Conservation (phyloP, 1,140 invertebrate genomes). For the Euwallacea similis region DNA sequence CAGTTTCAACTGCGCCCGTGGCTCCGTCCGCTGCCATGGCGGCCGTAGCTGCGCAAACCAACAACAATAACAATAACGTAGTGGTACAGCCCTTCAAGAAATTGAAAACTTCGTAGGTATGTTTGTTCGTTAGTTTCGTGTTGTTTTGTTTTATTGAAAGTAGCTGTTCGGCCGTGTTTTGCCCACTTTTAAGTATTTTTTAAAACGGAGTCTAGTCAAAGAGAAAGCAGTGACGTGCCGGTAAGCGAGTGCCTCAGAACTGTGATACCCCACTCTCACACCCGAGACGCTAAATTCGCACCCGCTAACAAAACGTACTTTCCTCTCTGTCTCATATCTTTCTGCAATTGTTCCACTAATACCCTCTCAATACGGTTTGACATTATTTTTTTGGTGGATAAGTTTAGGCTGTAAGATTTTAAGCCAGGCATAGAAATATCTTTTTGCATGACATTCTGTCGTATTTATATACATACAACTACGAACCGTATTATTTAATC, state of each 20-base stretch:
- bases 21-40: slow-evolving; percentile 22
- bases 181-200: slow-evolving; percentile 7
- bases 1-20: slow-evolving; percentile 51
- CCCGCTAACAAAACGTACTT: slow-evolving; percentile 44
- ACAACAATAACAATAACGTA: slow-evolving; percentile 60
- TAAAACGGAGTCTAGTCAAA: slow-evolving; percentile 38
- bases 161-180: slow-evolving; percentile 24
- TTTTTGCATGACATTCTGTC: slow-evolving; percentile 27
- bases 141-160: slow-evolving; percentile 4
- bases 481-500: slow-evolving; percentile 29
- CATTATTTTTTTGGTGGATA: slow-evolving; percentile 38
- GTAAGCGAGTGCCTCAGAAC: slow-evolving; percentile 53
- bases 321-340: slow-evolving; percentile 27
- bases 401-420: slow-evolving; percentile 34
- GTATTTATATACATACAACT: slow-evolving; percentile 15
- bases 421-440: slow-evolving; percentile 10
- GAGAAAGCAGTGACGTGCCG: slow-evolving; percentile 40
- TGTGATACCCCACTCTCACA: slow-evolving; percentile 52
- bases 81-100: slow-evolving; percentile 81
- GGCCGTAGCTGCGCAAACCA: slow-evolving; percentile 48
- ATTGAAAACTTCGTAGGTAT: slow-evolving; percentile 79
- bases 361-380: no score
- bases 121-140: slow-evolving; percentile 39
- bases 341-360: slow-evolving; percentile 8
- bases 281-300: slow-evolving; percentile 44